Percentiles rank a stretch among this genome's conserved stretches.
These are phyloP conservation scores for Antennarius striatus DNA, from an alignment of 2,113 vertebrate species.

Conservation along the genomic window DNA sequence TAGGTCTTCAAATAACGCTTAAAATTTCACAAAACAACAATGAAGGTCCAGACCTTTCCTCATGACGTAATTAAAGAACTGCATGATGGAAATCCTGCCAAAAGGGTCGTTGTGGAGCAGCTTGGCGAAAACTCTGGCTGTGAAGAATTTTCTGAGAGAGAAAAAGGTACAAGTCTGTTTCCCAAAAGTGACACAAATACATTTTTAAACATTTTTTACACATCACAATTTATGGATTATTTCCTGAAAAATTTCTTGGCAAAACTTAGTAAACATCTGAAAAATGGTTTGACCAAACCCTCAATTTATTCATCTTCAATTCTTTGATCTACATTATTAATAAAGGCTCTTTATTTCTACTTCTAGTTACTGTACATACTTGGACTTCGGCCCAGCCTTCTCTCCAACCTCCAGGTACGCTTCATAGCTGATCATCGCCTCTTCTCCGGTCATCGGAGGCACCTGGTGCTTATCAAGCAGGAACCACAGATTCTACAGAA, in stretches of 20 bases:
- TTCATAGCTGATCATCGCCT: constrained; percentile 98
- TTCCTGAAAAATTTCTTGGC: no score
- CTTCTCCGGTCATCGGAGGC: constrained; percentile 90
- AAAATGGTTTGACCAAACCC: no score
- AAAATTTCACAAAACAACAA: no score
- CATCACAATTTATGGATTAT: no score
- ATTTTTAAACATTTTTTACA: no score
- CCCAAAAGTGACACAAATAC: no score
- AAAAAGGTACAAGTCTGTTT: constrained; percentile 18
- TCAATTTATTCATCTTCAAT: no score
- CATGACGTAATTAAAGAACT: constrained; percentile 99
- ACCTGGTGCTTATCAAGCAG: constrained; percentile 97
- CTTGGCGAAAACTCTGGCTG: constrained; percentile 94
- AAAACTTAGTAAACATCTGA: no score
- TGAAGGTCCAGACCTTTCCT: constrained; percentile 85
- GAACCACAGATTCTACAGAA: constrained; percentile 92
- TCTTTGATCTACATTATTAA: not conserved
- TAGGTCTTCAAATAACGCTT: no score
- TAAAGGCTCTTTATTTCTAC: not conserved
- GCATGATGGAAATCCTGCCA: constrained; percentile 98
- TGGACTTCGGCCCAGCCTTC: constrained; percentile 93
- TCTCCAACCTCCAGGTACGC: constrained; percentile 92
- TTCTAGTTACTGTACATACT: constrained; percentile 80
- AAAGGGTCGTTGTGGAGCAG: constrained; percentile 93
- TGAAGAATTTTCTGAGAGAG: constrained; percentile 89